Evolutionary conservation across 30 jellyfish, hydroid and myxozoan genomes (phyloP).

Genomic region (Haliclystus octoradiatus): DNA sequence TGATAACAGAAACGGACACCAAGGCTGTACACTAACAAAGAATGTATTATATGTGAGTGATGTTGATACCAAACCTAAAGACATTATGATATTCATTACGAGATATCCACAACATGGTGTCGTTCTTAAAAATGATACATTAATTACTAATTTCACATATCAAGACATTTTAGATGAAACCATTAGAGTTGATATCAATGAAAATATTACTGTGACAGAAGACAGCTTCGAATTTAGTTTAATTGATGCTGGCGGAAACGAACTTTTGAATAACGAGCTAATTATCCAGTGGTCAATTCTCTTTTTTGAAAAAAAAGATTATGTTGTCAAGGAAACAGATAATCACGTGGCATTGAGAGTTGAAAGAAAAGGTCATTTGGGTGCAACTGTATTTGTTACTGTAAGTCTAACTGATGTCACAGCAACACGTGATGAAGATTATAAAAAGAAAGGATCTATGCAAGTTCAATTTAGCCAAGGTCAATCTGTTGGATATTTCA

Average conservation of each 20-base stretch:
- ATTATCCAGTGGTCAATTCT: conserved; percentile 93
- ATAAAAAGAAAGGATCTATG: conserved; percentile 22
- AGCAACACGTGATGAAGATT: conserved; percentile 48
- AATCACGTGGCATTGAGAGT: conserved; percentile 33
- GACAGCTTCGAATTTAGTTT: conserved; percentile 72
- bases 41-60: conserved; percentile 56
- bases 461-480: conserved; percentile 82
- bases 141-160: conserved; percentile 51
- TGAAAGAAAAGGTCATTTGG: conserved; percentile 73
- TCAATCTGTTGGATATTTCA: conserved; percentile 45
- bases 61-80: conserved; percentile 36
- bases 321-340: conserved; percentile 65
- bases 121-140: conserved; percentile 22
- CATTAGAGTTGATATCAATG: conserved; percentile 42
- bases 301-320: conserved; percentile 18
- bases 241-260: conserved; percentile 64
- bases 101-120: conserved; percentile 71
- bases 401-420: conserved; percentile 43
- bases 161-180: conserved; percentile 42
- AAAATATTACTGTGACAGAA: conserved; percentile 46
- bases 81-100: conserved; percentile 24
- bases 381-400: conserved; percentile 60
- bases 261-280: conserved; percentile 51
- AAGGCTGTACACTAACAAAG: conserved; percentile 42
- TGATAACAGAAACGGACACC: conserved; percentile 19